phyloP scores from a whole-genome alignment of 2,113 vertebrate genomes.

The Eolophus roseicapilla region DNA sequence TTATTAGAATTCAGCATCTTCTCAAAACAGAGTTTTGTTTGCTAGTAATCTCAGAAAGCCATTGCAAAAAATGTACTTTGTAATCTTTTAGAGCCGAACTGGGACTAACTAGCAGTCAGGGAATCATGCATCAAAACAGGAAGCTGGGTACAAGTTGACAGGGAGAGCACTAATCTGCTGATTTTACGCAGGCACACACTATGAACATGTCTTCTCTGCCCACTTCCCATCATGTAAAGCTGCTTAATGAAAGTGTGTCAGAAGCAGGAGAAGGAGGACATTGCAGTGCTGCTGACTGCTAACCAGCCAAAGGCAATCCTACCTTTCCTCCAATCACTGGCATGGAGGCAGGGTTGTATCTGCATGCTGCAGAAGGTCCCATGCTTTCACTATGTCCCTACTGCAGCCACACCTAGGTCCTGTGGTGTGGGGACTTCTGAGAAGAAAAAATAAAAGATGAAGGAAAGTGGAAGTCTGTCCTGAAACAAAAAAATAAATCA shows the following conservation, averaged over 20 bases:
- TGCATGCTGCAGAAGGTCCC: neutral
- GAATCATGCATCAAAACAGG: constrained; percentile 25
- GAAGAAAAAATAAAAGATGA: neutral
- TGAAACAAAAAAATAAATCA: neutral
- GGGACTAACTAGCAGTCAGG: constrained; percentile 19
- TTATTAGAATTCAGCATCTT: neutral
- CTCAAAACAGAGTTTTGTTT: neutral
- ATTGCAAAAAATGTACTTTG: constrained; percentile 41
- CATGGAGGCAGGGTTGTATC: neutral
- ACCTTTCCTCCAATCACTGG: neutral
- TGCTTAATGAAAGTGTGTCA: neutral
- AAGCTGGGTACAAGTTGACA: constrained; percentile 16
- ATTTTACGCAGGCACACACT: neutral
- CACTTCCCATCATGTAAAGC: neutral
- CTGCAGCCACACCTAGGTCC: neutral
- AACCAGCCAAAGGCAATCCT: neutral
- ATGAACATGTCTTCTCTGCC: neutral
- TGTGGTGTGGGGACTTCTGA: neutral
- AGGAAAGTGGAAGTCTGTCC: neutral
- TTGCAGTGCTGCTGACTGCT: neutral
- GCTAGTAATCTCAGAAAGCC: neutral
- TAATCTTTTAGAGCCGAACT: constrained; percentile 7
- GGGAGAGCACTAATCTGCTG: neutral
- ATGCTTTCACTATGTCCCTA: neutral
- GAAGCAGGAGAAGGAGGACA: neutral